These are phyloP conservation scores for Dioctria linearis DNA, from an alignment of 2,888 invertebrate species.

Conservation along the genomic window DNA sequence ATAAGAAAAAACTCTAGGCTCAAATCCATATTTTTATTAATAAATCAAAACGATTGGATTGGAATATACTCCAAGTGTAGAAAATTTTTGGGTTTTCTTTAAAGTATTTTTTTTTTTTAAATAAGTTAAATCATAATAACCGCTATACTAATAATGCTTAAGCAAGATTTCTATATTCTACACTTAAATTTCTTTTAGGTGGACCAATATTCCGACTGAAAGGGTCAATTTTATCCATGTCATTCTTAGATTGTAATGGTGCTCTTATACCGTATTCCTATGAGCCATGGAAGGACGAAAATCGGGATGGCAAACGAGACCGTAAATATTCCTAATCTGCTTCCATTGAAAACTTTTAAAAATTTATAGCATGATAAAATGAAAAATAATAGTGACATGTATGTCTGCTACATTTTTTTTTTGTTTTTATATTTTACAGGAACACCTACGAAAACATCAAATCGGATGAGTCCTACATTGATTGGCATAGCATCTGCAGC, in stretches of 20 bases:
- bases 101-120: too few relatives aligned
- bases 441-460: constrained; percentile 80
- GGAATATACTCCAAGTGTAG: too few relatives aligned
- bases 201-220: constrained; percentile 97
- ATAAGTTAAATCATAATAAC: too few relatives aligned
- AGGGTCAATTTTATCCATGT: constrained; percentile 94
- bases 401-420: not conserved
- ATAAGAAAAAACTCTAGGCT: too few relatives aligned
- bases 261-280: constrained; percentile 90
- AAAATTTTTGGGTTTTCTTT: too few relatives aligned
- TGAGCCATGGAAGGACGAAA: constrained; percentile 95
- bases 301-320: constrained; percentile 72
- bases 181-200: constrained; percentile 74
- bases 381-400: not conserved
- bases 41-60: too few relatives aligned
- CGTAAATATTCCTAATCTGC: constrained; percentile 63
- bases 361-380: constrained; percentile 17
- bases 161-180: not conserved
- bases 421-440: constrained; percentile 65
- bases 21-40: too few relatives aligned
- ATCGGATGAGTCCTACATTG: constrained; percentile 85
- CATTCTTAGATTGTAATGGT: constrained; percentile 96
- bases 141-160: too few relatives aligned
- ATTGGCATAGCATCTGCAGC: constrained; percentile 71
- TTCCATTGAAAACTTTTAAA: constrained; percentile 36